Percentiles rank a stretch among this genome's conserved stretches.
Conservation (phyloP, 2,797 vertebrate species). For the Phrynocephalus guinanensis region DNA sequence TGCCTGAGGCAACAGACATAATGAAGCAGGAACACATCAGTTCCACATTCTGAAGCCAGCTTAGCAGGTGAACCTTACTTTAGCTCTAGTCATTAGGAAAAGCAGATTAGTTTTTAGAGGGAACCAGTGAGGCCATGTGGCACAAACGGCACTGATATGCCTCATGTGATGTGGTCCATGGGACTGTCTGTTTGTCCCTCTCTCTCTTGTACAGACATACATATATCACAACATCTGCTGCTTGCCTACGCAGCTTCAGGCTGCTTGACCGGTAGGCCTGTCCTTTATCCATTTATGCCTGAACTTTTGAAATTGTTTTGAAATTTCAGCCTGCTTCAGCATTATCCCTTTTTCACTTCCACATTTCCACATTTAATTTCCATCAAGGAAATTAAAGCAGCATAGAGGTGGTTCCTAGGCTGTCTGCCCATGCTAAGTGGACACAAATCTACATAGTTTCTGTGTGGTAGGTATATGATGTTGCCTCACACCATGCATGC, state of each 20-base stretch:
- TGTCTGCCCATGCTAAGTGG: background rate
- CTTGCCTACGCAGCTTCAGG: background rate
- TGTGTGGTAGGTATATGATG: background rate
- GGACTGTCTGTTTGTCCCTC: too few species aligned
- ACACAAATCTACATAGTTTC: background rate
- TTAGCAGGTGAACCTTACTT: background rate
- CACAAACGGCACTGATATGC: background rate
- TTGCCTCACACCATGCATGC: background rate
- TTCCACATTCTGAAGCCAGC: background rate
- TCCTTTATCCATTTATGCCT: background rate
- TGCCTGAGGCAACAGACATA: background rate
- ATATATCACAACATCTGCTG: too few species aligned
- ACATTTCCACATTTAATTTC: background rate
- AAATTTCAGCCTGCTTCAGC: background rate
- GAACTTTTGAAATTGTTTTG: background rate
- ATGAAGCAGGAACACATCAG: background rate
- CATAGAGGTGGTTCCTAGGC: background rate
- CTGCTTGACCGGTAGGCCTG: background rate
- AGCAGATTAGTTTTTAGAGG: background rate
- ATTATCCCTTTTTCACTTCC: background rate
- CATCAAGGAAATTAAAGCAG: background rate
- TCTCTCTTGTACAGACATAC: too few species aligned
- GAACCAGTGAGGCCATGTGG: background rate
- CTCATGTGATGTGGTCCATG: too few species aligned
- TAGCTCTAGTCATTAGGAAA: background rate